Percentiles rank a stretch among this genome's conserved stretches.
Conservation (phyloP, 2,113 vertebrate genomes). For the Scomber japonicus region DNA sequence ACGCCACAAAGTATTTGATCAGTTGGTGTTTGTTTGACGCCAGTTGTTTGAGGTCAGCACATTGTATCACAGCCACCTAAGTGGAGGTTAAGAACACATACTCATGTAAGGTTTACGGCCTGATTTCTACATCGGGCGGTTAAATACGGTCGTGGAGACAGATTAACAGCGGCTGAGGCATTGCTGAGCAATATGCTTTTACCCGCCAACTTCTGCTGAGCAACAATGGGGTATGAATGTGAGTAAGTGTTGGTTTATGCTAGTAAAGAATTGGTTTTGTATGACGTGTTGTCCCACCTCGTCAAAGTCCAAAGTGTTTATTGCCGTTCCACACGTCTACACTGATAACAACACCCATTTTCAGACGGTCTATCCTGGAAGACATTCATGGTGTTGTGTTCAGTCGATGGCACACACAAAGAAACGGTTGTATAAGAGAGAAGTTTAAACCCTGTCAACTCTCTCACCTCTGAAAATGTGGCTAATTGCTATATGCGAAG, state of each 20-base stretch:
- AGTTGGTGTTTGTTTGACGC: conserved; percentile 36
- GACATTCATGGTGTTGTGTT: no score
- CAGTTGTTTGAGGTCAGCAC: conserved; percentile 26
- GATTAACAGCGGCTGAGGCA: conserved; percentile 4
- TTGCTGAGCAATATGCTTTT: background rate
- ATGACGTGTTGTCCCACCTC: no score
- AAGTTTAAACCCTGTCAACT: no score
- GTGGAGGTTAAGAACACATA: background rate
- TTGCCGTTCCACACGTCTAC: no score
- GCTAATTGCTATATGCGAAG: no score
- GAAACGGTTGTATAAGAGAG: no score
- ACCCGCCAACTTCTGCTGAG: background rate
- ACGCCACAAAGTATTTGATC: conserved; percentile 18
- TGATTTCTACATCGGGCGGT: conserved; percentile 2
- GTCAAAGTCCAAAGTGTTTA: no score
- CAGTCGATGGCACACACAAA: no score
- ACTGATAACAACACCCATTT: no score
- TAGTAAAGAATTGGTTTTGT: no score
- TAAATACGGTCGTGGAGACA: background rate
- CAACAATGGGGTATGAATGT: conserved; percentile 9
- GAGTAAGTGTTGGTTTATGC: background rate
- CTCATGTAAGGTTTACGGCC: background rate
- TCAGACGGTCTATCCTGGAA: no score
- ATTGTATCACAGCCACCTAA: background rate
- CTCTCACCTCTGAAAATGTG: no score